These are phyloP conservation scores for Sylvietta virens DNA, from an alignment of 2,113 vertebrate species.

Conservation along the genomic window DNA sequence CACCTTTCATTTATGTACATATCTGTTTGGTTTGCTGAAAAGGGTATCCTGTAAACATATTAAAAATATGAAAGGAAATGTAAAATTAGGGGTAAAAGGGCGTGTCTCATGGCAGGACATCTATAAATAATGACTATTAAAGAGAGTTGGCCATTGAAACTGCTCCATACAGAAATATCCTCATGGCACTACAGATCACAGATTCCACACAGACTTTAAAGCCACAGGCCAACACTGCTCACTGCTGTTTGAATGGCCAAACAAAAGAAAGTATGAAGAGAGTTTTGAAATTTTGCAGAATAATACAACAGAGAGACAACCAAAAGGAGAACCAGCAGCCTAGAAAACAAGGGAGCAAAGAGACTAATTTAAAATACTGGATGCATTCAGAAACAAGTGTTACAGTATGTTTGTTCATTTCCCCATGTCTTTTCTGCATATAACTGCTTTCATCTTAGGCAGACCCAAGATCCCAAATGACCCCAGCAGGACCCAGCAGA, in stretches of 20 bases:
- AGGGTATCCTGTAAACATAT: constrained; percentile 43
- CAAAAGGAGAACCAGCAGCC: background rate
- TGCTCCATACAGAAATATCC: background rate
- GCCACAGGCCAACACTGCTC: background rate
- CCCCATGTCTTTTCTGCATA: background rate
- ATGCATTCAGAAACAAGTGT: background rate
- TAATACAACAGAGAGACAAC: background rate
- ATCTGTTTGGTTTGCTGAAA: constrained; percentile 43
- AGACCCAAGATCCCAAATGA: background rate
- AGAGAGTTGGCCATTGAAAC: background rate
- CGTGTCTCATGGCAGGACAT: background rate
- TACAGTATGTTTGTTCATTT: background rate
- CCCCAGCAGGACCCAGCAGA: background rate
- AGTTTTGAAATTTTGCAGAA: background rate
- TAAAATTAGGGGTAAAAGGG: background rate
- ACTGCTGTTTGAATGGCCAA: background rate
- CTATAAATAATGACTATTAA: background rate
- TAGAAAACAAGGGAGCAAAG: background rate
- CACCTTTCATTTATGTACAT: constrained; percentile 60
- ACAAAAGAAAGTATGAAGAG: background rate
- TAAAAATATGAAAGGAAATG: constrained; percentile 2
- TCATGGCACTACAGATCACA: background rate
- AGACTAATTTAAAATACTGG: background rate
- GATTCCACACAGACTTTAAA: background rate
- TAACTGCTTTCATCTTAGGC: background rate